A percentile compares a stretch with the other conserved stretches of the same genome.
Conservation (phyloP, 1,140 invertebrate genomes). For the Calephelis virginiensis region DNA sequence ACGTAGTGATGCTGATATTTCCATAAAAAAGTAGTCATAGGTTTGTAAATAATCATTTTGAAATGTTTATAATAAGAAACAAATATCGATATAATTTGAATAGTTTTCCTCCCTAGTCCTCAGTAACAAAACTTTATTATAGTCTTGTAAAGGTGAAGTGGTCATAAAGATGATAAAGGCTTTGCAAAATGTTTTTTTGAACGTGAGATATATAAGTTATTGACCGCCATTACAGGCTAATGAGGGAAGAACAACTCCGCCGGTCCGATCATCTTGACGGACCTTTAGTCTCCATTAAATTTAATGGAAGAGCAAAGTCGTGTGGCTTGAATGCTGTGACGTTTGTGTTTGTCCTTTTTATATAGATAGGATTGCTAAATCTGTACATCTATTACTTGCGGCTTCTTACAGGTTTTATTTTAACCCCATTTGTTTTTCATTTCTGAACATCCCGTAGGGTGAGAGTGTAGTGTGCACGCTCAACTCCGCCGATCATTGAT, state of each 20-base stretch:
- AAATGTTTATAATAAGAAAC: too few species aligned
- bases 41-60: too few species aligned
- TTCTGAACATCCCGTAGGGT: too few species aligned
- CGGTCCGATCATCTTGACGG: not conserved
- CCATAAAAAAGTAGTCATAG: too few species aligned
- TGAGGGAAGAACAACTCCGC: constrained; percentile 12
- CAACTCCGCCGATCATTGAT: too few species aligned
- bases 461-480: too few species aligned
- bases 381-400: too few species aligned
- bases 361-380: not conserved
- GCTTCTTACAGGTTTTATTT: too few species aligned
- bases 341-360: constrained; percentile 13
- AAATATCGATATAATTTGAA: not conserved
- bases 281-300: constrained; percentile 15
- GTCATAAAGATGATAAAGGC: constrained; percentile 13
- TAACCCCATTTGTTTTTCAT: too few species aligned
- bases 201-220: constrained; percentile 17
- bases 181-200: constrained; percentile 15
- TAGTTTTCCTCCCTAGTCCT: not conserved
- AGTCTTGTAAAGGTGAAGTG: constrained; percentile 9
- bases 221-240: constrained; percentile 12
- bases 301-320: constrained; percentile 10
- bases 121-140: constrained; percentile 7
- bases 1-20: too few species aligned
- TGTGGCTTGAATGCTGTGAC: constrained; percentile 5